A percentile compares a stretch with the other conserved stretches of the same genome.
phyloP scores from a whole-genome alignment of 2,113 vertebrate genomes.

The Zingel zingel region DNA sequence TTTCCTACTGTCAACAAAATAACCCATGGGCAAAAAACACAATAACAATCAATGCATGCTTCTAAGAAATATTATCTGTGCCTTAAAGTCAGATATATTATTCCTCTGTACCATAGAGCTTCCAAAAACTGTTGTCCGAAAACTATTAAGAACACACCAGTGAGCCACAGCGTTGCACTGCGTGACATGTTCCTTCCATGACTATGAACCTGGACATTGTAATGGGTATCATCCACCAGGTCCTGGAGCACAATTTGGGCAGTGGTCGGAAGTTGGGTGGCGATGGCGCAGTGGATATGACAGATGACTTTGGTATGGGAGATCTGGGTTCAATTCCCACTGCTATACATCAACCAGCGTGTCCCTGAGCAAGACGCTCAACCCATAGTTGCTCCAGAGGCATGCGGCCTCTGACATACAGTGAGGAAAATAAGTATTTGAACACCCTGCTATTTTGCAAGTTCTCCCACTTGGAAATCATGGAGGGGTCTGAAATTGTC shows the following conservation, averaged over 20 bases:
- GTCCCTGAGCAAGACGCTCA: too few species aligned
- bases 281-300: too few species aligned
- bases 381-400: too few species aligned
- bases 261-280: not conserved
- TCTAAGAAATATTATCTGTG: not conserved
- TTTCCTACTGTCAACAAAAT: not conserved
- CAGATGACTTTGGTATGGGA: too few species aligned
- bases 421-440: too few species aligned
- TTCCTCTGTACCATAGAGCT: not conserved
- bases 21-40: not conserved
- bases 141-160: not conserved
- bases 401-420: too few species aligned
- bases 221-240: not conserved
- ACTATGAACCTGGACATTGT: not conserved
- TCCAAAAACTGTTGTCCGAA: not conserved
- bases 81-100: not conserved
- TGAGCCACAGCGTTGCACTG: not conserved
- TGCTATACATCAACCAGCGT: too few species aligned
- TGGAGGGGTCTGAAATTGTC: too few species aligned
- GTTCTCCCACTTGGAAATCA: too few species aligned
- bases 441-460: too few species aligned
- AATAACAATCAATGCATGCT: not conserved
- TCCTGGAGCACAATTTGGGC: not conserved
- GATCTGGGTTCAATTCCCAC: too few species aligned
- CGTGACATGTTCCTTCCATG: not conserved